A percentile compares a stretch with the other conserved stretches of the same genome.
Conservation (phyloP, 2,888 invertebrate genomes). For the Ochropleura leucogaster region DNA sequence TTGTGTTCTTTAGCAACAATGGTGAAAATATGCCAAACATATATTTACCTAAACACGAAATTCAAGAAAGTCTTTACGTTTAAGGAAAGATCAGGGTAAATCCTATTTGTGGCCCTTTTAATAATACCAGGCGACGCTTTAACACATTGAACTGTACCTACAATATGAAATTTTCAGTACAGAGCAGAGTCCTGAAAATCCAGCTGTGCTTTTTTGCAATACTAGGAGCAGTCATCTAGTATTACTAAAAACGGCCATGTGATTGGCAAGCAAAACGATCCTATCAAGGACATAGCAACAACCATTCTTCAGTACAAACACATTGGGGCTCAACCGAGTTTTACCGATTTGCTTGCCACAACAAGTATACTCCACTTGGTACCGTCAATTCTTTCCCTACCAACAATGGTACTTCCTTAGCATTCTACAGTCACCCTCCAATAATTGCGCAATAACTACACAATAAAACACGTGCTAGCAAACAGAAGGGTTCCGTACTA, state of each 20-base stretch:
- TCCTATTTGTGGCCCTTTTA: not conserved
- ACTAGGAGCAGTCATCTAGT: not conserved
- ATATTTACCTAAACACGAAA: not conserved
- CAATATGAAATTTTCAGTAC: not conserved
- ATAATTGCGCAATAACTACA: constrained; percentile 87
- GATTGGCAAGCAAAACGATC: not conserved
- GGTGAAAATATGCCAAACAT: not conserved
- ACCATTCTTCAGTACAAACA: constrained; percentile 2
- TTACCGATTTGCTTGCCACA: constrained; percentile 40
- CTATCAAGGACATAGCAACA: not conserved
- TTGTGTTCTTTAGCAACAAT: not conserved
- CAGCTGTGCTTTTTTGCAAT: not conserved
- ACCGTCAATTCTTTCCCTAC: constrained; percentile 45
- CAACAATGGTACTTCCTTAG: constrained; percentile 80
- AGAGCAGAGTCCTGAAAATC: not conserved
- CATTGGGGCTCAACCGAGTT: not conserved
- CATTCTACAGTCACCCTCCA: constrained; percentile 76
- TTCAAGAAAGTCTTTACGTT: not conserved
- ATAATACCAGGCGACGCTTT: not conserved
- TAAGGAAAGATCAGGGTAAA: not conserved
- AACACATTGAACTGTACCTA: not conserved
- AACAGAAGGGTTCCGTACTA: constrained; percentile 79
- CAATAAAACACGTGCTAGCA: constrained; percentile 88
- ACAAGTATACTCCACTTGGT: constrained; percentile 47
- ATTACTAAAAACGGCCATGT: not conserved